Percentiles rank a stretch among this genome's conserved stretches.
Evolutionary conservation across 2,888 invertebrate genomes (phyloP).

Genomic region (Hypomecis punctinalis): DNA sequence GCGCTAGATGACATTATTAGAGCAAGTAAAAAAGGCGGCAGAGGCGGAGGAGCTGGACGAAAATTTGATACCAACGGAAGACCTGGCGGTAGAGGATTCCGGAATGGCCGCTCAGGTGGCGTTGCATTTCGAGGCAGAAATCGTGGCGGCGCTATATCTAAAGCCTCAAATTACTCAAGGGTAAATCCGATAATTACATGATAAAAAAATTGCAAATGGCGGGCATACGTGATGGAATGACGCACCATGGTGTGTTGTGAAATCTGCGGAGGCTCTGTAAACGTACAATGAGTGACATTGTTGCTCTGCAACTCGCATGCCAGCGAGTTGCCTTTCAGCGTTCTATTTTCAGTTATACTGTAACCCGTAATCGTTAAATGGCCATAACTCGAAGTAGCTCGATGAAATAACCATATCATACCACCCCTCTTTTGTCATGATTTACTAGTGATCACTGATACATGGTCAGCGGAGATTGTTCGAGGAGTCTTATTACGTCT

Average conservation of each 20-base stretch:
- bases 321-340: neutral
- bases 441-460: slow-evolving; percentile 10
- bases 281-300: slow-evolving; percentile 35
- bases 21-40: slow-evolving; percentile 89
- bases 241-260: slow-evolving; percentile 57
- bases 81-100: slow-evolving; percentile 75
- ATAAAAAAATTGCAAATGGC: slow-evolving; percentile 76
- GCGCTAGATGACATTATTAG: slow-evolving; percentile 98
- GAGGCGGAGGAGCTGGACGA: slow-evolving; percentile 83
- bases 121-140: slow-evolving; percentile 89
- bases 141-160: slow-evolving; percentile 87
- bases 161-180: slow-evolving; percentile 87
- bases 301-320: slow-evolving; percentile 16
- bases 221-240: slow-evolving; percentile 72
- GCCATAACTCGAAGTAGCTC: slow-evolving; percentile 18
- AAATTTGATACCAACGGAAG: slow-evolving; percentile 74
- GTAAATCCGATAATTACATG: slow-evolving; percentile 80
- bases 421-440: slow-evolving; percentile 10
- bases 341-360: slow-evolving; percentile 40
- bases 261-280: slow-evolving; percentile 37
- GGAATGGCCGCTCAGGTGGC: slow-evolving; percentile 83
- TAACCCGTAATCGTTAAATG: slow-evolving; percentile 30
- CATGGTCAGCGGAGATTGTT: slow-evolving; percentile 11
- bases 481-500: slow-evolving; percentile 6
- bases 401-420: slow-evolving; percentile 9